Conservation (phyloP, 2,888 invertebrate genomes). For the Ormyrus pomaceus region DNA sequence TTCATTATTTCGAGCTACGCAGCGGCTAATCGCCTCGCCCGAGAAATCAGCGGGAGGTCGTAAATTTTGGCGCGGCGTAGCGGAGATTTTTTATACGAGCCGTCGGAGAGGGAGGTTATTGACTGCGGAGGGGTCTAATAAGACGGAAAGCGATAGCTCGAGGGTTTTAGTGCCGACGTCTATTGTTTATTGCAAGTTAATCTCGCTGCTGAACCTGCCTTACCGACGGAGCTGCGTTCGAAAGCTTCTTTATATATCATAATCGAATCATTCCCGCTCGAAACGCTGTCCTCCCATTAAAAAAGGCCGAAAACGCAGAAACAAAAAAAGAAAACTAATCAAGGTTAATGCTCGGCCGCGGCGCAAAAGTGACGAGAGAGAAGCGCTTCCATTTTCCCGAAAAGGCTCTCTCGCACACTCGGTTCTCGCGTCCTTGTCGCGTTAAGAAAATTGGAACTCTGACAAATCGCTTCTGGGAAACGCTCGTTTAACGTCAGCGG, state of each 20-base stretch:
- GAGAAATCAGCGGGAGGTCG: neutral
- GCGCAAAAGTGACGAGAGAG: neutral
- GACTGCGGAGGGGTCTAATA: slow-evolving; percentile 19
- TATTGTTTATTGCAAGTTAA: slow-evolving; percentile 36
- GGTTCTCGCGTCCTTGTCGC: slow-evolving; percentile 18
- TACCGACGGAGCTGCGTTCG: neutral
- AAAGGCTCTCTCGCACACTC: neutral
- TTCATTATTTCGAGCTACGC: slow-evolving; percentile 31
- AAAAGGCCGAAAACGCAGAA: too few relatives aligned
- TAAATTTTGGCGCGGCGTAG: slow-evolving; percentile 15
- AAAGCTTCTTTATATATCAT: too few relatives aligned
- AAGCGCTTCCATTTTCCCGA: slow-evolving; percentile 6
- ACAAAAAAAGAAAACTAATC: too few relatives aligned
- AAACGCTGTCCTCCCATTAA: too few relatives aligned
- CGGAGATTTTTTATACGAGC: neutral
- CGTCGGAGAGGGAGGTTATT: neutral
- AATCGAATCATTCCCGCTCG: too few relatives aligned
- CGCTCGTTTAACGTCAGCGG: slow-evolving; percentile 47
- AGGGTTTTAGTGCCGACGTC: slow-evolving; percentile 10
- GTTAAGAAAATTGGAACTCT: slow-evolving; percentile 46
- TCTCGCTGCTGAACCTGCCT: neutral
- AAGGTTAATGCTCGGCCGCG: too few relatives aligned
- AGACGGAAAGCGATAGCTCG: slow-evolving; percentile 2
- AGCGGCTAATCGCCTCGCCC: neutral
- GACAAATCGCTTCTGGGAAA: slow-evolving; percentile 52